Evolutionary conservation across 2,797 vertebrate species (phyloP), one percentile per base, ranked within the genome.

Genomic region (Siniperca obscura): DNA sequence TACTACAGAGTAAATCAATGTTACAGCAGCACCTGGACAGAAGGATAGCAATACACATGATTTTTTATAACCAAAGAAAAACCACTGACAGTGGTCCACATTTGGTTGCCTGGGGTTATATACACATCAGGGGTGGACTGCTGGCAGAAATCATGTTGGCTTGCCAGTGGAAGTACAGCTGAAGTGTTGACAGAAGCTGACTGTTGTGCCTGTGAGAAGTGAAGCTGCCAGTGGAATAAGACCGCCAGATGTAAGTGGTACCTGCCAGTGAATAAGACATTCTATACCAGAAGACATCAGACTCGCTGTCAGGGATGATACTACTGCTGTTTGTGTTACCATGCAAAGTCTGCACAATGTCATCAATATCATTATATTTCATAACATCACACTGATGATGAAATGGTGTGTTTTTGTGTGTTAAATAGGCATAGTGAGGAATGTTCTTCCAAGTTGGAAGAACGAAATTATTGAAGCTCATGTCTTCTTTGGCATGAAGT

Each of bases 141-240:
- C 69, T 75, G 60, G 81, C 62, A 89, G 81, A 72, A 79, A 80
- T 80, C 66, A 67, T 42, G 77, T 86, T 36, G 27, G 66, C 44
- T 79, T 56, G 74, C 80, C 68, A 48, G 50, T 60, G 44, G 59
- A 81, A 70, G 60, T 46, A 70, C 68, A 79, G 74, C 71, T 79
- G 73, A 89, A 81, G 74, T 74, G 83, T 76, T 92, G 92, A 92
- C 86, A 89, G 81, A 30, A 85, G 80, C 42, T 22, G 62, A 68
- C 56, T 70, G 78, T 67, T 57, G 83, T 85, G 80, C 55, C 38
- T 76, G 66, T n/a, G 81, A 78, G 74, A 77, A 78, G 78, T 27
- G 64, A 76, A 67, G 80, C 76, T 73, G 78, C 79, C 71, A 82
- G 68, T 61, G 71, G 75, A 88, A 87, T 85, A 73, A 80, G 55